These are phyloP conservation scores for Brachyopa scutellaris DNA, from an alignment of 2,888 invertebrate species.

Conservation along the genomic window DNA sequence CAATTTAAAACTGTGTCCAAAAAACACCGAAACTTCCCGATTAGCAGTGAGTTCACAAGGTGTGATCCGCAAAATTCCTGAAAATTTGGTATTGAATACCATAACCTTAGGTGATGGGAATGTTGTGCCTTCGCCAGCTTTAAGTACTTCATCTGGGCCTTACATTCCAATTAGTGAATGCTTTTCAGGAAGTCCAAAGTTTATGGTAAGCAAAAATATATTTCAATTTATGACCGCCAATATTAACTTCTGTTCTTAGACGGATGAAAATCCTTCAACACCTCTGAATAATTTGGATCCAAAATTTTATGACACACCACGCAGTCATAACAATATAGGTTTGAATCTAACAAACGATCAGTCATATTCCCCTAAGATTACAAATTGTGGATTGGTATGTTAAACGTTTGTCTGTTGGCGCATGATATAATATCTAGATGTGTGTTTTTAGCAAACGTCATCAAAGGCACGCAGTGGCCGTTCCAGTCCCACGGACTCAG, in stretches of 20 bases:
- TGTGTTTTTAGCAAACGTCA: constrained; percentile 77
- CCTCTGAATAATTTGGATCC: constrained; percentile 83
- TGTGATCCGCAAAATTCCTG: constrained; percentile 80
- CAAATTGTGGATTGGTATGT: constrained; percentile 79
- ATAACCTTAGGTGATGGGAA: constrained; percentile 77
- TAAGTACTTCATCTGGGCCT: constrained; percentile 88
- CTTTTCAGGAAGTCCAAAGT: constrained; percentile 88
- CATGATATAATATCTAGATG: background rate
- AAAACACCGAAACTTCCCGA: constrained; percentile 24
- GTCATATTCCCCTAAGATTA: constrained; percentile 82
- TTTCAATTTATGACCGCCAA: background rate
- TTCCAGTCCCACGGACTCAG: constrained; percentile 86
- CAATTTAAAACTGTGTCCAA: constrained; percentile 4
- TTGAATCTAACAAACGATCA: constrained; percentile 82
- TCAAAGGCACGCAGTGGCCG: constrained; percentile 76
- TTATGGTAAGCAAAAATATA: constrained; percentile 74
- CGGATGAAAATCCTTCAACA: constrained; percentile 77
- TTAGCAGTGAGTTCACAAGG: constrained; percentile 77
- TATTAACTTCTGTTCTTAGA: constrained; percentile 59
- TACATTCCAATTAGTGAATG: constrained; percentile 97
- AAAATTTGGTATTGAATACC: constrained; percentile 80
- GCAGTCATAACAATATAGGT: constrained; percentile 81
- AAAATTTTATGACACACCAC: constrained; percentile 83
- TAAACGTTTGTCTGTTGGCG: background rate
- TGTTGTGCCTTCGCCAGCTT: constrained; percentile 85